These are phyloP conservation scores for Sycon ciliatum DNA, from an alignment of 37 sponge, comb jelly and placozoan species.

Conservation along the genomic window DNA sequence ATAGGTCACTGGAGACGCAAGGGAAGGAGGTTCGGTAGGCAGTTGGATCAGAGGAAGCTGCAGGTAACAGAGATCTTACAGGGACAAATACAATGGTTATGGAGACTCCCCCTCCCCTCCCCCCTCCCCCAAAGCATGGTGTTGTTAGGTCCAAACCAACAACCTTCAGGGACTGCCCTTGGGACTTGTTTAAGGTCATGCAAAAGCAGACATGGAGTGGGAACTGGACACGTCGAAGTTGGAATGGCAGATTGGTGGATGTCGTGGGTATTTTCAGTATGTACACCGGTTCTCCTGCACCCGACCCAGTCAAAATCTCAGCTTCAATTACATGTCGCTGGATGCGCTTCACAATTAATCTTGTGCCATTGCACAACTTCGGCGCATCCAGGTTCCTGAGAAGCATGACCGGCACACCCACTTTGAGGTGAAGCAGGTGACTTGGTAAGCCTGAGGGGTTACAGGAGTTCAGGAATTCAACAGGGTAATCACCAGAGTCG, in stretches of 20 bases:
- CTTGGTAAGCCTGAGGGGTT: constrained; percentile 21
- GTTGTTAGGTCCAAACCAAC: no score
- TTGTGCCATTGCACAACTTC: constrained; percentile 24
- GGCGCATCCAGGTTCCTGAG: constrained; percentile 25
- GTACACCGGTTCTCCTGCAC: constrained; percentile 13
- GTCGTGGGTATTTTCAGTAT: constrained; percentile 20
- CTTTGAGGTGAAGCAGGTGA: constrained; percentile 1
- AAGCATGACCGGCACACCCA: constrained; percentile 13
- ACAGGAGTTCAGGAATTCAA: constrained; percentile 27
- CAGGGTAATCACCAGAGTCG: constrained; percentile 18
- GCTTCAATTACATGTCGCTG: constrained; percentile 21
- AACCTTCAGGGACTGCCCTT: no score
- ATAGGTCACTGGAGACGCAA: no score
- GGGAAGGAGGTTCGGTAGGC: no score
- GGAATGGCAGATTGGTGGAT: constrained; percentile 5
- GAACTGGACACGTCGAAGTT: constrained; percentile 19
- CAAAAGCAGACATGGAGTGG: constrained; percentile 15
- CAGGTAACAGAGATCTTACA: no score
- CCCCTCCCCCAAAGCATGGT: no score
- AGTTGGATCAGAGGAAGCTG: no score
- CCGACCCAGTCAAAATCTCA: constrained; percentile 11
- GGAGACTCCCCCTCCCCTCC: no score
- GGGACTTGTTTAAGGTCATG: constrained; percentile 26
- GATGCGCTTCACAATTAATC: constrained; percentile 23
- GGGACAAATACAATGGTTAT: no score